Conservation (phyloP, 2,888 invertebrate genomes). For the Melipona beecheii region DNA sequence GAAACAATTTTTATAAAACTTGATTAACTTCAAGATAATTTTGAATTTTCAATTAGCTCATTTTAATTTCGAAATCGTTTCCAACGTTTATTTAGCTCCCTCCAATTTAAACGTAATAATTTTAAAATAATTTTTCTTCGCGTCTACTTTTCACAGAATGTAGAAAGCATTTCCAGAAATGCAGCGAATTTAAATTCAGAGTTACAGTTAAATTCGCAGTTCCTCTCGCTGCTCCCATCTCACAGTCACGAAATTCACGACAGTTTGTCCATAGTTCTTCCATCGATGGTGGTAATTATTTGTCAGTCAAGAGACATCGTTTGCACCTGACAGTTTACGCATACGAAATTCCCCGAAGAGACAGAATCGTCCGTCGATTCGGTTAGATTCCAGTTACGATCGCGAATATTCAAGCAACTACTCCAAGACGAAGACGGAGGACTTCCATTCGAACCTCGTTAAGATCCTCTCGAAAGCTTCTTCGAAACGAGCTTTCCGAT, state of each 20-base stretch:
- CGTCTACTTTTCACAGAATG: not conserved
- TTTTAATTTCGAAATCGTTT: no score
- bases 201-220: not conserved
- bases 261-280: not conserved
- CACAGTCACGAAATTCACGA: not conserved
- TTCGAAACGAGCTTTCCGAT: slow-evolving; percentile 30
- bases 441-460: slow-evolving; percentile 61
- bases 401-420: slow-evolving; percentile 53
- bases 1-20: not conserved
- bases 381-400: slow-evolving; percentile 46
- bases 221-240: not conserved
- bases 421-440: slow-evolving; percentile 50
- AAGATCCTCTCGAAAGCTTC: slow-evolving; percentile 50
- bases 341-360: not conserved
- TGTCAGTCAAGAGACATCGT: slow-evolving; percentile 15
- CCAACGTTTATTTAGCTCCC: no score
- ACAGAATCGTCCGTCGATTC: slow-evolving; percentile 21
- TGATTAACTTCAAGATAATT: no score
- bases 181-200: no score
- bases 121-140: no score
- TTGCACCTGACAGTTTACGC: slow-evolving; percentile 22
- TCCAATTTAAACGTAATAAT: no score
- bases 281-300: slow-evolving; percentile 20
- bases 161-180: not conserved
- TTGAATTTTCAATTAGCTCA: no score